Evolutionary conservation across 1,140 invertebrate species (phyloP).

Genomic region (Belonocnema kinseyi): DNA sequence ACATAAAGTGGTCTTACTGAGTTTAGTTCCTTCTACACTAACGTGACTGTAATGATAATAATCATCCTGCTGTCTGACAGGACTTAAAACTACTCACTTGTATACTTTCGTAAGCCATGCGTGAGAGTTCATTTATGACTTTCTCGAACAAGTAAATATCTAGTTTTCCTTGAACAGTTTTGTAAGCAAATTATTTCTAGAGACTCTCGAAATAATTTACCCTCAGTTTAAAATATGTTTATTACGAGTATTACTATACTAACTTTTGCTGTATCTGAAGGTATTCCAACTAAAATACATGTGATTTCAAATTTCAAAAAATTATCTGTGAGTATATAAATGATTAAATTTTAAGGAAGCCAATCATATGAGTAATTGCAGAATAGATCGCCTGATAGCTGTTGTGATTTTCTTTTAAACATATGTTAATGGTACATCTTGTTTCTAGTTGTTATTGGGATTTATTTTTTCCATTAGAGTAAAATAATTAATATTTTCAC

Average conservation of each 20-base stretch:
- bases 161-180: slow-evolving; percentile 20
- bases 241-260: neutral
- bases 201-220: neutral
- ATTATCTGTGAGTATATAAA: too few species aligned
- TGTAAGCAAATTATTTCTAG: slow-evolving; percentile 9
- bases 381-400: too few species aligned
- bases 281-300: too few species aligned
- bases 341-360: too few species aligned
- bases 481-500: too few species aligned
- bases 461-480: too few species aligned
- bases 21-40: neutral
- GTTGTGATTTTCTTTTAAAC: too few species aligned
- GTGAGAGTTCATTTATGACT: slow-evolving; percentile 20
- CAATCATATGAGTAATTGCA: too few species aligned
- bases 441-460: too few species aligned
- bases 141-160: slow-evolving; percentile 21
- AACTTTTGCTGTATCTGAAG: neutral
- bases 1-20: too few species aligned
- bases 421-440: too few species aligned
- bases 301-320: too few species aligned
- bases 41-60: neutral
- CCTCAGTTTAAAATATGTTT: neutral
- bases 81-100: neutral
- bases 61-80: neutral
- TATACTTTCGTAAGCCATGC: neutral